Percentiles rank a stretch among this genome's conserved stretches.
Conservation (phyloP, 2,888 invertebrate genomes). For the Papilio protenor region DNA sequence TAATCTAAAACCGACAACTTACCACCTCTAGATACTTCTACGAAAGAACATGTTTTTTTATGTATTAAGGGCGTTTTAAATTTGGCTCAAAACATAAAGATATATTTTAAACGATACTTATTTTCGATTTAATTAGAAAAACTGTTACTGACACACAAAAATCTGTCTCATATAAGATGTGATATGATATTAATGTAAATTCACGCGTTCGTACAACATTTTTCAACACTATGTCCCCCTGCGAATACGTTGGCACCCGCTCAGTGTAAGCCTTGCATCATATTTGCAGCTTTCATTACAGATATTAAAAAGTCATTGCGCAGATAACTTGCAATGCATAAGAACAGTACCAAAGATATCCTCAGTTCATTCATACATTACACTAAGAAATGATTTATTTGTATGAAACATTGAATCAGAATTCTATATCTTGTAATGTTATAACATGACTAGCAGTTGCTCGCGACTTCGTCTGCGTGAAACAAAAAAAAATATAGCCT, state of each 20-base stretch:
- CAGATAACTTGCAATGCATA: slow-evolving; percentile 63
- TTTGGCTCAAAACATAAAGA: no score
- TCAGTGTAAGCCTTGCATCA: slow-evolving; percentile 64
- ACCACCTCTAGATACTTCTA: no score
- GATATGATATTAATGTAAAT: slow-evolving; percentile 3
- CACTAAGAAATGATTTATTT: not conserved
- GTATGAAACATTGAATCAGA: not conserved
- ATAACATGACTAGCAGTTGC: no score
- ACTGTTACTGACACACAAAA: not conserved
- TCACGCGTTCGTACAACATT: slow-evolving; percentile 29
- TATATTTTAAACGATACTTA: no score
- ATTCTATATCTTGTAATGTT: not conserved
- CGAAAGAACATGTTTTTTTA: no score
- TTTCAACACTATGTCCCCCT: slow-evolving; percentile 44
- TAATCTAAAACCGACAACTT: no score
- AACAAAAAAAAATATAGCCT: no score
- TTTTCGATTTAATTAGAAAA: not conserved
- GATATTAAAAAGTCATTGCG: slow-evolving; percentile 76
- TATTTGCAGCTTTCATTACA: slow-evolving; percentile 81
- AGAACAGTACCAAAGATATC: slow-evolving; percentile 34
- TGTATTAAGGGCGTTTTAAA: no score
- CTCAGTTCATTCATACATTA: not conserved
- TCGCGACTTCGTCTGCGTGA: no score
- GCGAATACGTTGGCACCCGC: slow-evolving; percentile 58
- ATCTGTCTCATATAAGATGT: not conserved